Percentiles rank a stretch among this genome's conserved stretches.
Conservation (phyloP, 2,797 vertebrate species). For the Coccyzus lansbergi region DNA sequence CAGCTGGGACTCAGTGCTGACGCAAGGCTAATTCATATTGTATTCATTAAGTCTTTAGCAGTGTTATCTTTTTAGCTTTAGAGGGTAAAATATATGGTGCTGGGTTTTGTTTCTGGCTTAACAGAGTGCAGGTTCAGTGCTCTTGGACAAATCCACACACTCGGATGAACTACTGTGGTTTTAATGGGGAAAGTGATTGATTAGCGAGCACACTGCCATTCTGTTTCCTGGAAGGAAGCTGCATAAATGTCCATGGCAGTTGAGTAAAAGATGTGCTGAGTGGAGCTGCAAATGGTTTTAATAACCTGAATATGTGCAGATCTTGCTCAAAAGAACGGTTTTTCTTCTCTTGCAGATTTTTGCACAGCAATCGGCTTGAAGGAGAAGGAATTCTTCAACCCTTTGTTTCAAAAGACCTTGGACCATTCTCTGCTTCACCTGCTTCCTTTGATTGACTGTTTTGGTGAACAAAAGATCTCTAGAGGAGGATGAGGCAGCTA, state of each 20-base stretch:
- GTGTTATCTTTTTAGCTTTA: background rate
- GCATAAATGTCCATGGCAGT: background rate
- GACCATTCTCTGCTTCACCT: background rate
- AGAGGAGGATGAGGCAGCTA: conserved; percentile 90
- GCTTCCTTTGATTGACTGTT: background rate
- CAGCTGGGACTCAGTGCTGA: background rate
- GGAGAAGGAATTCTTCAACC: background rate
- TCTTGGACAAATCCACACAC: background rate
- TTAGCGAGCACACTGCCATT: fast-evolving
- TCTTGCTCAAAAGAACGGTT: background rate
- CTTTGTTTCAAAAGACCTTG: background rate
- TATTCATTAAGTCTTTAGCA: background rate
- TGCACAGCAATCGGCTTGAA: background rate
- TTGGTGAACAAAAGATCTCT: background rate
- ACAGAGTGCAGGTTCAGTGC: background rate
- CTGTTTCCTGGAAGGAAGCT: background rate
- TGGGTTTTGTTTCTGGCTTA: background rate
- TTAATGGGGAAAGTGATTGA: background rate
- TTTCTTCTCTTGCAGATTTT: conserved; percentile 37
- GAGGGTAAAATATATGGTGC: background rate
- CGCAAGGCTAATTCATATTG: background rate
- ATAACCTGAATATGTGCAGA: background rate
- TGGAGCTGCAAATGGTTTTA: background rate
- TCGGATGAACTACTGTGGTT: background rate
- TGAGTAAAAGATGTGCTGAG: background rate